Evolutionary conservation across 2,797 vertebrate genomes (phyloP).

Genomic region (Dryobates pubescens): DNA sequence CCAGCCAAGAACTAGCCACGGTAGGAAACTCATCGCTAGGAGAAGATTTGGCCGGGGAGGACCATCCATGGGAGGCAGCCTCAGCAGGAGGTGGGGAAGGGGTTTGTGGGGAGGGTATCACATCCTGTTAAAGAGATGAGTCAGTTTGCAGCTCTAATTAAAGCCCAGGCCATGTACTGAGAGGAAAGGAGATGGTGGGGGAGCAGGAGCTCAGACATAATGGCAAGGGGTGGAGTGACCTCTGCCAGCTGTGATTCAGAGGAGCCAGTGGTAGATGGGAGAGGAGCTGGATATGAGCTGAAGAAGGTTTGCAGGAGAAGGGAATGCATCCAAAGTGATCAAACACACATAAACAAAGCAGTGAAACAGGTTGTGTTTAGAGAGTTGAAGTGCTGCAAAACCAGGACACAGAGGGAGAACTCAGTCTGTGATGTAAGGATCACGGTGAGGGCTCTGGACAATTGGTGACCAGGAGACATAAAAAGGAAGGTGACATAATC

Average conservation of each 20-base stretch:
- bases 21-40: not conserved
- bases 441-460: not conserved
- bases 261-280: not conserved
- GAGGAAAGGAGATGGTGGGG: not conserved
- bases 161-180: not conserved
- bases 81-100: not conserved
- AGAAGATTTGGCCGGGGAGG: not conserved
- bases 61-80: not conserved
- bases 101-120: not conserved
- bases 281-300: not conserved
- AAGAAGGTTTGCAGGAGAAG: not conserved
- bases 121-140: not conserved
- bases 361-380: not conserved
- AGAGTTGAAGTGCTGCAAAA: not conserved
- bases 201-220: not conserved
- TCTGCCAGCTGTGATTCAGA: not conserved
- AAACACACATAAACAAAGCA: not conserved
- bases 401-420: not conserved
- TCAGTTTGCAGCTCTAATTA: constrained; percentile 21
- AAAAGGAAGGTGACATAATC: fast-evolving
- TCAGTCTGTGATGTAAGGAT: not conserved
- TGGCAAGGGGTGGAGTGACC: not conserved
- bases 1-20: fast-evolving
- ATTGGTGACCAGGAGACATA: not conserved
- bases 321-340: not conserved